Conservation (phyloP, 2,113 vertebrate species). For the Limnothrissa miodon region DNA sequence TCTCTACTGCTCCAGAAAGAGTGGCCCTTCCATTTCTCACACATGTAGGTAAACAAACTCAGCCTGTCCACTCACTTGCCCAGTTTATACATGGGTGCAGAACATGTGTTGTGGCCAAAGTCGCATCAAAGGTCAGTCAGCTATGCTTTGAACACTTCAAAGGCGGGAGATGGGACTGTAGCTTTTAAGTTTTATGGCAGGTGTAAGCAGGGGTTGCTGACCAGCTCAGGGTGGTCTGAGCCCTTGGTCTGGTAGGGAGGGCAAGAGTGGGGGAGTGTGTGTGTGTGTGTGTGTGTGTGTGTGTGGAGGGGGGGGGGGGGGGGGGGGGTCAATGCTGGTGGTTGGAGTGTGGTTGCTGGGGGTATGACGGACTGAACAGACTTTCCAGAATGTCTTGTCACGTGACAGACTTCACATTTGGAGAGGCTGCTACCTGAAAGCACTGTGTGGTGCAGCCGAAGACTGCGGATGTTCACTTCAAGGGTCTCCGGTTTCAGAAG, state of each 20-base stretch:
- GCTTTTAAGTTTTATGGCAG: slow-evolving; percentile 96
- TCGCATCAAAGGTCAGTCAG: slow-evolving; percentile 86
- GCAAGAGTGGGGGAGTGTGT: slow-evolving; percentile 43
- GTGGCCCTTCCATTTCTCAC: slow-evolving; percentile 71
- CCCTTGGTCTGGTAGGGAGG: slow-evolving; percentile 65
- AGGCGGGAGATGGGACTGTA: slow-evolving; percentile 79
- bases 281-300: slow-evolving; percentile 32
- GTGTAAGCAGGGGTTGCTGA: slow-evolving; percentile 90
- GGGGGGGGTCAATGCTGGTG: too few species aligned
- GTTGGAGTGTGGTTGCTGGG: not conserved
- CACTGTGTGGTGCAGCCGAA: slow-evolving; percentile 79
- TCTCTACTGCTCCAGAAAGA: slow-evolving; percentile 37
- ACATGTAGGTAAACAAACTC: slow-evolving; percentile 77
- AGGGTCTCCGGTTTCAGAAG: slow-evolving; percentile 96
- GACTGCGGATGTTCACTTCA: slow-evolving; percentile 93
- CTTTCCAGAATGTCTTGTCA: slow-evolving; percentile 74
- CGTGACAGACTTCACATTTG: slow-evolving; percentile 76
- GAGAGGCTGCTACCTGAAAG: slow-evolving; percentile 68
- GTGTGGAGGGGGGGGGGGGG: not conserved
- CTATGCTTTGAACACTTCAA: slow-evolving; percentile 95
- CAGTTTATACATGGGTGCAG: slow-evolving; percentile 79
- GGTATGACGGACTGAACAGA: slow-evolving; percentile 61
- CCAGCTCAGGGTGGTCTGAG: slow-evolving; percentile 83
- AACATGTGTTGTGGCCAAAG: slow-evolving; percentile 83
- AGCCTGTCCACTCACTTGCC: slow-evolving; percentile 69